Base-by-base conservation (phyloP, 2,888 invertebrate genomes). In the Ophonus ardosiacus region DNA sequence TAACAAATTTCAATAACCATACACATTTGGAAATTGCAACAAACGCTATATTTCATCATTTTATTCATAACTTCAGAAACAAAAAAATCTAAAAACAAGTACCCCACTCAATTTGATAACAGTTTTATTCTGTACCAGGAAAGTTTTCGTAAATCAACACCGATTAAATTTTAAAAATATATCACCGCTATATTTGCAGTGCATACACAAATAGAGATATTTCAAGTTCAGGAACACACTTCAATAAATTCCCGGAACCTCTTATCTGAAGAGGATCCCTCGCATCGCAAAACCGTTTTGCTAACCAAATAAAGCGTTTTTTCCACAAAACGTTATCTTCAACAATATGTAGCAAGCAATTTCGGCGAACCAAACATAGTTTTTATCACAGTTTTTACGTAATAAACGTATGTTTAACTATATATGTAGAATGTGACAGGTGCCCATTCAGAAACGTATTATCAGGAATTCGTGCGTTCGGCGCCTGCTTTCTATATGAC, bases 401-500 rank as follows among this genome's bases (percentile, higher is more conserved):
- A 57, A 57, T 81, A 71, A 74, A 71, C 57, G 81, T 40, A 63
- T 83, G 51, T 74, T 63, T 18, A 74, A 31, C 7, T 74, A 51
- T 5, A 40, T 40, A 51, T 5, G 18, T 40, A 40, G 40, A 83
- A 68, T 83, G 38, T 63, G 83, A 83, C 83, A 83, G 83, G 76
- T 83, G 76, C 15, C 83, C 76, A 83, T 83, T 83, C 83, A 83
- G 31, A 83, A 83, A 76, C 18, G 0, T 24, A 38, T 82, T 83
- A 83, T 83, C 76, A 31, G 38, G 40, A 76, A 43, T 31, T 51
- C 59, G 18, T 59, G 10, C 38, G 13, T 5, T 59, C 31, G 57
- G 78, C 78, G 59, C 17, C 61, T 15, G 21, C 10, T 31, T 38
- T 56, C 57, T 57, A 59, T 79, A 24, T 79, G 38, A 57, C 59